A percentile compares a stretch with the other conserved stretches of the same genome.
These are phyloP conservation scores for Gallinago solitaria DNA, from an alignment of 2,797 vertebrate species.

Conservation along the genomic window DNA sequence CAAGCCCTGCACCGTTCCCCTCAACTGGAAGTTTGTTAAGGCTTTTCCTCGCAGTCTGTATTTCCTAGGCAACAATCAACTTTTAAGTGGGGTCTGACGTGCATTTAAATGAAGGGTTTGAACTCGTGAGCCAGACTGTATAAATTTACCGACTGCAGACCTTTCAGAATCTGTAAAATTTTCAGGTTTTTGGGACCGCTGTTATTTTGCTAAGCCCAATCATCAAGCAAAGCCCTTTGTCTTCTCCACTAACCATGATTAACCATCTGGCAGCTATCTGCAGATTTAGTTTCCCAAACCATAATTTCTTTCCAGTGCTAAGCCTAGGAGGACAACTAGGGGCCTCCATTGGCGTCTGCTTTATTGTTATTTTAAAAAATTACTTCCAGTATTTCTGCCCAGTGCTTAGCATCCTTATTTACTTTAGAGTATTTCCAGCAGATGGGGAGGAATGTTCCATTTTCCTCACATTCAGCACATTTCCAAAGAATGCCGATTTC, in stretches of 20 bases:
- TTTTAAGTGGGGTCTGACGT: not conserved
- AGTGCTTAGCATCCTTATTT: constrained; percentile 48
- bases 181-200: not conserved
- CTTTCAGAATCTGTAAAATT: not conserved
- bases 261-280: constrained; percentile 49
- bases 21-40: not conserved
- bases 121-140: not conserved
- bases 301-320: constrained; percentile 47
- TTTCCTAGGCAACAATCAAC: not conserved
- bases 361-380: constrained; percentile 62
- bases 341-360: not conserved
- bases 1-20: not conserved
- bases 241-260: constrained; percentile 23
- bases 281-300: constrained; percentile 19
- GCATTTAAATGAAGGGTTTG: not conserved
- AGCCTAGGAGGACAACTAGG: not conserved
- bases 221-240: not conserved
- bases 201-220: constrained; percentile 11
- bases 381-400: constrained; percentile 64
- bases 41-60: not conserved
- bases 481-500: not conserved
- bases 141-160: not conserved
- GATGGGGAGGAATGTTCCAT: constrained; percentile 29
- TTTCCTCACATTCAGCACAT: constrained; percentile 56
- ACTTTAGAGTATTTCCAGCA: constrained; percentile 57